Evolutionary conservation across 2,888 invertebrate species (phyloP), one percentile per base, ranked within the genome.

Genomic region (Crocallis elinguaria): DNA sequence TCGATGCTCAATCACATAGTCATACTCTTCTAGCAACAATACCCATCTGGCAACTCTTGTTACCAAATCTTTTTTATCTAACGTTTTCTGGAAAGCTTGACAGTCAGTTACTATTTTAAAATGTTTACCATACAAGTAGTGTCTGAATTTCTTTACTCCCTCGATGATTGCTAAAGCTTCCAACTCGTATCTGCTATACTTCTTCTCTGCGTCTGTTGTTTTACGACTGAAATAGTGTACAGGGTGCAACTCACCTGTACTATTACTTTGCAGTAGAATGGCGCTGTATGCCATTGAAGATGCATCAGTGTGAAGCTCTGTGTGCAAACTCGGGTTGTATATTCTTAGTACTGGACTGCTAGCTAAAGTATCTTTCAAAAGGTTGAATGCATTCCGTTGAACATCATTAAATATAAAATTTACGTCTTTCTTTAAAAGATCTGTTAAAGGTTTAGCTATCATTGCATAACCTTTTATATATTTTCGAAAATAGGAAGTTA

Each of bases 111-210:
- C 21, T 3, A 56, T 51, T 12, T 39, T 46, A 11, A 69, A 69
- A 46, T 19, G 48, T 49, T 16, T 46, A 3, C 69, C 68, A 44
- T 37, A 49, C 9, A 74, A 19, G 14, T 74, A 74, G 0, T 50
- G 16, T 6, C 69, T 6, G 38, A 67, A 71, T 14, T 32, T 32
- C 14, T 27, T 71, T 64, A 23, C 64, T 68, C 55, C 66, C 46
- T 67, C 58, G 0, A 63, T 46, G 0, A 71, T 42, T 5, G 67
- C 67, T 7, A 71, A 14, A 0, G 61, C 62, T 49, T 73, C 70
- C 9, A 73, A 29, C 11, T 71, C 67, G 33, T 69, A 71, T 9
- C 66, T 67, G 1, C 39, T 9, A 42, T 72, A 71, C 21, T 49
- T 65, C 0, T 11, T 53, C 50, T 71, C 59, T 3, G 64, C 44